Evolutionary conservation across 2,888 invertebrate species (phyloP).

Genomic region (Sialis lutaria): DNA sequence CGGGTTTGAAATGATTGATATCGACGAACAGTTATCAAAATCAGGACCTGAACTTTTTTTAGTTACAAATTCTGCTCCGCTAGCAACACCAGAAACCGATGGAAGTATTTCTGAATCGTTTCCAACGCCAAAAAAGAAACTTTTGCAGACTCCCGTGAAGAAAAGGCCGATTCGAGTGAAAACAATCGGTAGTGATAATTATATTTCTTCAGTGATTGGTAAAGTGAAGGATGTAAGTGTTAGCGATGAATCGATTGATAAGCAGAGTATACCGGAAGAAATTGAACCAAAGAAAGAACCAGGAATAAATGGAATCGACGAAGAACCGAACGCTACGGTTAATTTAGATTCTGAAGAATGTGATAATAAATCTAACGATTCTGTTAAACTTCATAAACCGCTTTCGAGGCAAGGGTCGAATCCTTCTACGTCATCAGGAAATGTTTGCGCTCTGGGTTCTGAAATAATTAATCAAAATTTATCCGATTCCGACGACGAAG

Average conservation of each 20-base stretch:
- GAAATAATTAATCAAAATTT: neutral
- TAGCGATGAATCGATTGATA: constrained; percentile 19
- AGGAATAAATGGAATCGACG: constrained; percentile 2
- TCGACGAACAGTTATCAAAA: constrained; percentile 40
- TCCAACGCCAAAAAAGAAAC: constrained; percentile 26
- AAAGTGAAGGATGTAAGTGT: constrained; percentile 6
- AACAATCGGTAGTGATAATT: constrained; percentile 54
- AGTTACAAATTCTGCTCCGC: constrained; percentile 24
- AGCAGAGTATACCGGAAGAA: constrained; percentile 21
- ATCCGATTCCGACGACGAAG: constrained; percentile 8
- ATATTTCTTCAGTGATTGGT: constrained; percentile 41
- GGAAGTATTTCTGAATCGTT: constrained; percentile 37
- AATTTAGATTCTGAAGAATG: constrained; percentile 3
- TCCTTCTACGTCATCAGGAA: constrained; percentile 15
- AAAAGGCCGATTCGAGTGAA: constrained; percentile 32
- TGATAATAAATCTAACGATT: constrained; percentile 6
- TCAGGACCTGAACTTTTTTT: constrained; percentile 20
- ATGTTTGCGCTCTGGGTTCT: neutral
- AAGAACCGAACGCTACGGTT: neutral
- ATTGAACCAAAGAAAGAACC: constrained; percentile 7
- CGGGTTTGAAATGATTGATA: constrained; percentile 69
- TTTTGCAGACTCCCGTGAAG: constrained; percentile 12
- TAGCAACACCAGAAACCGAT: constrained; percentile 43
- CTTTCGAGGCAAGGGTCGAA: constrained; percentile 47
- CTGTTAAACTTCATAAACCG: constrained; percentile 47